Conservation (phyloP, 2,888 invertebrate genomes). For the Scaptomyza caliginosa region DNA sequence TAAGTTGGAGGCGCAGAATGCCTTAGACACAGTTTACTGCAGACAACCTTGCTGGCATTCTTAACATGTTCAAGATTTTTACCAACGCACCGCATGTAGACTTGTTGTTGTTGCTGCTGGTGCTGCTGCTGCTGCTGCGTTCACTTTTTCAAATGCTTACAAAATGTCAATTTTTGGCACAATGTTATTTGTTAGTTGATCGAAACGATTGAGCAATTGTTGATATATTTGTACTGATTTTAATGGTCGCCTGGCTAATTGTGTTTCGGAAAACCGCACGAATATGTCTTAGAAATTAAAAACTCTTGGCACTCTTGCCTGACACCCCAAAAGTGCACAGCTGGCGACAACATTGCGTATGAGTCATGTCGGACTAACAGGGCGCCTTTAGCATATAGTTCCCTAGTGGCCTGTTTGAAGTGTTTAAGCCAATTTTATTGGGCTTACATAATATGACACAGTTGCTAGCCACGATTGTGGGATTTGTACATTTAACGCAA, state of each 20-base stretch:
- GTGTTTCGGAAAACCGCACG: slow-evolving; percentile 41
- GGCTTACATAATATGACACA: slow-evolving; percentile 35
- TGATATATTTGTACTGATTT: slow-evolving; percentile 52
- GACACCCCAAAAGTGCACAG: slow-evolving; percentile 59
- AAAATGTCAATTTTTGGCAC: slow-evolving; percentile 71
- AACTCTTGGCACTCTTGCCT: slow-evolving; percentile 44
- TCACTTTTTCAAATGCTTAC: slow-evolving; percentile 69
- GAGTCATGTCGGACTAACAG: slow-evolving; percentile 43
- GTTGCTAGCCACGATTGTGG: slow-evolving; percentile 15
- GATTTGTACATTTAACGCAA: slow-evolving; percentile 11
- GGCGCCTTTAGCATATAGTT: slow-evolving; percentile 32
- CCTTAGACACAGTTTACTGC: slow-evolving; percentile 39
- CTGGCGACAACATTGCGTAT: slow-evolving; percentile 51
- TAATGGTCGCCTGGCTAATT: slow-evolving; percentile 55
- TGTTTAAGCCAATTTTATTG: slow-evolving; percentile 30
- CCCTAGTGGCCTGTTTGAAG: slow-evolving; percentile 10
- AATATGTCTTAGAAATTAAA: slow-evolving; percentile 50
- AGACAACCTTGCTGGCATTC: slow-evolving; percentile 73
- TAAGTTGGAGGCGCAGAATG: slow-evolving; percentile 61
- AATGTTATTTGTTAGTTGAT: slow-evolving; percentile 72
- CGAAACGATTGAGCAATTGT: slow-evolving; percentile 70
- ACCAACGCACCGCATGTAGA: slow-evolving; percentile 61
- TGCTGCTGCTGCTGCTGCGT: slow-evolving; percentile 45
- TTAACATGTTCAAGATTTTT: slow-evolving; percentile 72
- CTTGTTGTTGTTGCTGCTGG: slow-evolving; percentile 11